Conservation (phyloP, 2,888 invertebrate genomes). For the Cheilosia urbana region DNA sequence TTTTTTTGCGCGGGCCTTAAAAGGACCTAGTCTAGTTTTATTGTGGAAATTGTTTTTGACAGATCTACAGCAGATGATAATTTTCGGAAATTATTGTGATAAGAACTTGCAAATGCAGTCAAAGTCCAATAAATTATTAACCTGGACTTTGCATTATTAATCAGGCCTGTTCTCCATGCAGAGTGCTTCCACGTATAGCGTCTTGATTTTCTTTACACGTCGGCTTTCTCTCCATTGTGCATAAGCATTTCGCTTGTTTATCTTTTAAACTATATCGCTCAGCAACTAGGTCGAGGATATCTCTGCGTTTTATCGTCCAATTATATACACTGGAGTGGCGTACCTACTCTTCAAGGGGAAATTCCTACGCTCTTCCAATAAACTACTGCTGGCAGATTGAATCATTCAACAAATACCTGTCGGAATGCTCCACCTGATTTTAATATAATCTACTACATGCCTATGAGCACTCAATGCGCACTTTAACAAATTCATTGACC, state of each 20-base stretch:
- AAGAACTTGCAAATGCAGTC: too few relatives aligned
- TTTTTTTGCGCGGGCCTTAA: too few relatives aligned
- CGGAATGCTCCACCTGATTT: neutral
- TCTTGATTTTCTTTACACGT: too few relatives aligned
- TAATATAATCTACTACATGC: neutral
- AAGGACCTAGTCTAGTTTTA: too few relatives aligned
- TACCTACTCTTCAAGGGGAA: neutral
- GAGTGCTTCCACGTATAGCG: too few relatives aligned
- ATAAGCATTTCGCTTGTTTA: constrained; percentile 1
- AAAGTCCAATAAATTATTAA: too few relatives aligned
- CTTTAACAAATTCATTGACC: constrained; percentile 26
- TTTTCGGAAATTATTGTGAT: too few relatives aligned
- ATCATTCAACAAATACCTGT: constrained; percentile 8
- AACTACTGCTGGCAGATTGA: constrained; percentile 2
- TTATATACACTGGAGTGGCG: neutral
- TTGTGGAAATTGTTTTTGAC: too few relatives aligned
- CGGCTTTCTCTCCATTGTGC: neutral
- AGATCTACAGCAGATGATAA: too few relatives aligned
- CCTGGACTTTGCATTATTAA: too few relatives aligned
- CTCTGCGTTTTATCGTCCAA: constrained; percentile 12
- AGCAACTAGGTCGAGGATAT: constrained; percentile 20
- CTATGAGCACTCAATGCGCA: neutral
- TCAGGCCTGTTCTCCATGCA: too few relatives aligned
- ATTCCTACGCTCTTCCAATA: constrained; percentile 16
- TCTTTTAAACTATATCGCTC: neutral